Evolutionary conservation across 2,888 invertebrate species (phyloP).

Genomic region (Masnerella sp.): DNA sequence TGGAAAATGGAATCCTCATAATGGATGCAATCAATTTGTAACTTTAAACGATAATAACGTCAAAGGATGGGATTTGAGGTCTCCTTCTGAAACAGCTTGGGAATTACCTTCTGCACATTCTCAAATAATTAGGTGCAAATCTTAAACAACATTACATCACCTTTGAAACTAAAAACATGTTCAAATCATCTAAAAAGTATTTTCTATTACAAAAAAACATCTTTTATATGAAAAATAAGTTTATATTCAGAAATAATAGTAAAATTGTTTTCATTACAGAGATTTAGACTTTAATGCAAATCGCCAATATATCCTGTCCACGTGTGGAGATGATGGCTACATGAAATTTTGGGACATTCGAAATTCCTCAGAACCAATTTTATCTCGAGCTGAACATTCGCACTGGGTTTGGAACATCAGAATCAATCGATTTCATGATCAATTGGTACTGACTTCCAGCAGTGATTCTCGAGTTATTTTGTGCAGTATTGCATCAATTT

Average conservation of each 20-base stretch:
- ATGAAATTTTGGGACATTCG: slow-evolving; percentile 98
- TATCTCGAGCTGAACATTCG: slow-evolving; percentile 89
- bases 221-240: no score
- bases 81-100: slow-evolving; percentile 87
- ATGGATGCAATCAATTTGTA: slow-evolving; percentile 90
- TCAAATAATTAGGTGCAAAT: slow-evolving; percentile 83
- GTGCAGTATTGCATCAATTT: slow-evolving; percentile 91
- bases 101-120: slow-evolving; percentile 91
- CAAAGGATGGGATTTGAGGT: slow-evolving; percentile 91
- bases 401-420: slow-evolving; percentile 97
- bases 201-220: no score
- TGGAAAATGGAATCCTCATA: slow-evolving; percentile 98
- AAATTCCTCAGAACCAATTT: slow-evolving; percentile 87
- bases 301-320: slow-evolving; percentile 94
- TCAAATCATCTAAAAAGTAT: no score
- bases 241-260: slow-evolving; percentile 7
- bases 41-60: slow-evolving; percentile 92
- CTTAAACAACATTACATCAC: not conserved
- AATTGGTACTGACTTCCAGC: slow-evolving; percentile 94
- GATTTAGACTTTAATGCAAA: slow-evolving; percentile 99
- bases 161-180: no score
- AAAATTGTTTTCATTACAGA: slow-evolving; percentile 79
- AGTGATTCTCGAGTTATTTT: slow-evolving; percentile 96
- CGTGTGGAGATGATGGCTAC: slow-evolving; percentile 97
- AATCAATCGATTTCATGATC: slow-evolving; percentile 98